A percentile compares a stretch with the other conserved stretches of the same genome.
Evolutionary conservation across 2,797 vertebrate genomes (phyloP).

Genomic region (Saxicola maurus): DNA sequence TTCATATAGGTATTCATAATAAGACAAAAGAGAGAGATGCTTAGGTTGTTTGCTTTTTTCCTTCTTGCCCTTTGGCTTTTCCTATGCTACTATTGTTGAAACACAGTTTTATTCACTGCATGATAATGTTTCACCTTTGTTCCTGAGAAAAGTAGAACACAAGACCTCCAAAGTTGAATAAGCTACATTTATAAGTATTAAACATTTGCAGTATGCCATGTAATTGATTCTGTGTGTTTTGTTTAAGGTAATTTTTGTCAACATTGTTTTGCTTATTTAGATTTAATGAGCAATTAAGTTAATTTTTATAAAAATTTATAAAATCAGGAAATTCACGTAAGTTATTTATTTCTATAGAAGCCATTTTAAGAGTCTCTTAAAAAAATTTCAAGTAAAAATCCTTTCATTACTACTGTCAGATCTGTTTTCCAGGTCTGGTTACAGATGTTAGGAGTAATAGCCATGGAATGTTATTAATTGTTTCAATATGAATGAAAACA

Average conservation of each 20-base stretch:
- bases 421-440: not conserved
- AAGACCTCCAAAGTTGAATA: not conserved
- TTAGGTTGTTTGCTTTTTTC: not conserved
- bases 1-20: not conserved
- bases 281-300: slow-evolving; percentile 33
- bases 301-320: not conserved
- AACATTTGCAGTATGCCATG: not conserved
- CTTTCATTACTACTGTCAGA: not conserved
- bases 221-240: not conserved
- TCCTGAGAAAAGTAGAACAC: not conserved
- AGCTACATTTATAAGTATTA: not conserved
- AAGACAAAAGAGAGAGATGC: not conserved
- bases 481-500: not conserved
- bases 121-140: not conserved
- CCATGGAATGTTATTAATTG: not conserved
- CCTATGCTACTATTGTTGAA: not conserved
- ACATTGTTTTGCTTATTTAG: slow-evolving; percentile 26
- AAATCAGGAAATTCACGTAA: not conserved
- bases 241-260: slow-evolving; percentile 33
- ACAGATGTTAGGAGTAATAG: not conserved
- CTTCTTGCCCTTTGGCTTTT: not conserved
- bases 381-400: not conserved
- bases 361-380: not conserved
- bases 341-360: not conserved
- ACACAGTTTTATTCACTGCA: not conserved